Base-by-base conservation (phyloP, 1,140 invertebrate genomes). In the Tenebrio molitor region DNA sequence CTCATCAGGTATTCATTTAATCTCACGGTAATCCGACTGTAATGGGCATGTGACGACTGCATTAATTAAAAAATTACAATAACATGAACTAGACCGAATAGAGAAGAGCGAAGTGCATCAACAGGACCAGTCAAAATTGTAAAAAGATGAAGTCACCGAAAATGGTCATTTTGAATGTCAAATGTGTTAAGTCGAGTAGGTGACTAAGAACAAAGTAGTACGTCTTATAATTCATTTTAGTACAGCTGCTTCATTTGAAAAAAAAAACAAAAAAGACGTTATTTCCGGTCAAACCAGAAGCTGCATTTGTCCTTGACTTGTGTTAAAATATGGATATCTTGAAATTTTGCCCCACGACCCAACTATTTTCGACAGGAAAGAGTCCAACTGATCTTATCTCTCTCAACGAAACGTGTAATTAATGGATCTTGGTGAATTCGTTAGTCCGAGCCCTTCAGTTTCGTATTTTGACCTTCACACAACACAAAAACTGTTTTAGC, bases 1-100 rank as follows among this genome's bases (percentile, higher is more conserved):
- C 19, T 50, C 44, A 50, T 50, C 19, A 50, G 14, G 23, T 50
- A 50, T 50, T 50, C 19, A 50, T n/a, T n/a, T n/a, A 33, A 33
- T 10, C 29, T 33, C n/a, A n/a, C n/a, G n/a, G n/a, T n/a, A n/a
- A n/a, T n/a, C n/a, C n/a, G n/a, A n/a, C n/a, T n/a, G n/a, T n/a
- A n/a, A n/a, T n/a, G n/a, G n/a, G n/a, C n/a, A n/a, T n/a, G n/a
- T n/a, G n/a, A n/a, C 29, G 29, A 33, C 29, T 33, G 10, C 10
- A 33, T 5, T 33, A 33, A 10, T 33, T 33, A 33, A 4, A 10
- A 33, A 33, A 33, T 10, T 5, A 33, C 4, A 33, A 33, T 4
- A 33, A 33, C 29, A n/a, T n/a, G n/a, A n/a, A n/a, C n/a, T n/a
- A n/a, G n/a, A n/a, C n/a, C n/a, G n/a, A n/a, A n/a, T n/a, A n/a